Evolutionary conservation across 2,888 invertebrate genomes (phyloP).

Genomic region (Tipula vernalis): DNA sequence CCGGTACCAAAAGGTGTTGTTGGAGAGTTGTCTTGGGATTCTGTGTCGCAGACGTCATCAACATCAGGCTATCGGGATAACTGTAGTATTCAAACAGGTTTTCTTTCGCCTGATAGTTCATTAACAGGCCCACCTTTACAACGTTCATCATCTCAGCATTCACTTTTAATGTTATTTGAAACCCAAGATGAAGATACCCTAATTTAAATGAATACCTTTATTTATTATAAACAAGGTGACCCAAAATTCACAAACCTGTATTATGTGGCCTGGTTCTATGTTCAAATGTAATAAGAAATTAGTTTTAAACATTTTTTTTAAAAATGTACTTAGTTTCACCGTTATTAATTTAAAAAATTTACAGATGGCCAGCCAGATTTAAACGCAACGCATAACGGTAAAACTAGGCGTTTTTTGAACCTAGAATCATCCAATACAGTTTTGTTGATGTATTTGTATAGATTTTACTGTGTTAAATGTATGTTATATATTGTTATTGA

Average conservation of each 20-base stretch:
- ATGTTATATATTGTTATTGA: background rate
- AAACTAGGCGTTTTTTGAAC: too few relatives aligned
- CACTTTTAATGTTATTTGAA: slow-evolving; percentile 62
- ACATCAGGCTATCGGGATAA: slow-evolving; percentile 74
- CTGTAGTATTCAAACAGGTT: slow-evolving; percentile 39
- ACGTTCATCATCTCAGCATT: slow-evolving; percentile 62
- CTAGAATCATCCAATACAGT: too few relatives aligned
- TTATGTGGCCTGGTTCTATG: too few relatives aligned
- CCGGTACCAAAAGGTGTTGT: slow-evolving; percentile 28
- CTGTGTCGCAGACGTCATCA: slow-evolving; percentile 71
- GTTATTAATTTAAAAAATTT: too few relatives aligned
- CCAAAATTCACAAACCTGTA: too few relatives aligned
- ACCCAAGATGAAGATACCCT: slow-evolving; percentile 78
- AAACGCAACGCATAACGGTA: too few relatives aligned
- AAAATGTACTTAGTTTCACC: too few relatives aligned
- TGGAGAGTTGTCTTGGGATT: slow-evolving; percentile 68
- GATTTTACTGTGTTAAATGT: background rate
- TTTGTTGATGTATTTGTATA: too few relatives aligned
- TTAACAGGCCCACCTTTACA: slow-evolving; percentile 53
- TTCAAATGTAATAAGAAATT: too few relatives aligned
- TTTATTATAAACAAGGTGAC: too few relatives aligned
- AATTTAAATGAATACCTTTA: slow-evolving; percentile 40
- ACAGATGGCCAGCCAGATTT: too few relatives aligned
- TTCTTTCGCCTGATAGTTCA: slow-evolving; percentile 38
- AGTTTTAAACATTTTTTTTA: too few relatives aligned